These are phyloP conservation scores for Nyctibius bracteatus DNA, from an alignment of 2,113 vertebrate genomes.

Conservation along the genomic window DNA sequence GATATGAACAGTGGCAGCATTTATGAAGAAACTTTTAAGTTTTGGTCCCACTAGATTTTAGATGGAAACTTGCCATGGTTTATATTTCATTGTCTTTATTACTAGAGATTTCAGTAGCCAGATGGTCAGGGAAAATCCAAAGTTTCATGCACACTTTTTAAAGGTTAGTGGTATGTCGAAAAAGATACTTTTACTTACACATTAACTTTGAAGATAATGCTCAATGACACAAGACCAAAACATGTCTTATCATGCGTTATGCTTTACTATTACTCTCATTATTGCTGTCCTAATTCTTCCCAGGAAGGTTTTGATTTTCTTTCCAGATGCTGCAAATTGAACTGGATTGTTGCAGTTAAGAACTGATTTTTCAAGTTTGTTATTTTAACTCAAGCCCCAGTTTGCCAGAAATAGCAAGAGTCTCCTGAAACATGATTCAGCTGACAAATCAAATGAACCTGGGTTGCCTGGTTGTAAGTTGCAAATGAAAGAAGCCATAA, in stretches of 20 bases:
- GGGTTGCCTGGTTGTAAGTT: background rate
- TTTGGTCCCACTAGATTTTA: slow-evolving; percentile 28
- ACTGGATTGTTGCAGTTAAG: background rate
- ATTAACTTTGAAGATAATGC: slow-evolving; percentile 6
- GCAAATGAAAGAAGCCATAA: background rate
- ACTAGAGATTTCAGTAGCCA: background rate
- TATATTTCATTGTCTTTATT: slow-evolving; percentile 9
- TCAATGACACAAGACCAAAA: slow-evolving; percentile 44
- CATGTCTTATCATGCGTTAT: background rate
- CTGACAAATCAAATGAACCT: background rate
- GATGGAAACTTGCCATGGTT: background rate
- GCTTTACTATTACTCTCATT: background rate
- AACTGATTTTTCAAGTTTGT: background rate
- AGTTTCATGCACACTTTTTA: background rate
- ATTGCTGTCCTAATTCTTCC: slow-evolving; percentile 27
- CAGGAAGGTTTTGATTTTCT: slow-evolving; percentile 30
- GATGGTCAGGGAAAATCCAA: slow-evolving; percentile 29
- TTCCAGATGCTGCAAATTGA: slow-evolving; percentile 28
- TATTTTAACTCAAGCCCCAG: background rate
- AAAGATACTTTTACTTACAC: slow-evolving; percentile 5
- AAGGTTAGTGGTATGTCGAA: slow-evolving; percentile 4
- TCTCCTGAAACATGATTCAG: background rate
- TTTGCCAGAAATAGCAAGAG: background rate
- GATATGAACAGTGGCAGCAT: background rate
- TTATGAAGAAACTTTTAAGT: slow-evolving; percentile 17